Base-by-base conservation (phyloP, 2,113 vertebrate species). In the Indri indri region DNA sequence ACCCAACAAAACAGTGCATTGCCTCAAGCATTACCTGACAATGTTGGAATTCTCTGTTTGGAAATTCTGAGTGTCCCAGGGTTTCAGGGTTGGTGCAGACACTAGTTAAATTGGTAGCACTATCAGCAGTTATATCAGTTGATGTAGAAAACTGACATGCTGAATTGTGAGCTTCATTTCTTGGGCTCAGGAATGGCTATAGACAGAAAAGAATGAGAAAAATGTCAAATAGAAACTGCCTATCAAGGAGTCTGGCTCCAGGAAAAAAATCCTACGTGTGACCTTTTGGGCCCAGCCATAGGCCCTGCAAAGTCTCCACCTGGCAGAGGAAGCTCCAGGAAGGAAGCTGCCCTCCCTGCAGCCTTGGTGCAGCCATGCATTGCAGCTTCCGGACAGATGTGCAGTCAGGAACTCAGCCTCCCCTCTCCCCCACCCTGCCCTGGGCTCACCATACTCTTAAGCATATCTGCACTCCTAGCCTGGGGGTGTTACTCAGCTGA, bases 21-120 rank as follows among this genome's bases (percentile, higher is more conserved):
- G 30, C 13, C 32, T 61, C 68, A 91, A 27, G 63, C 37, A 63
- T 91, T 92, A 98, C 93, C 95, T 92, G 84, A 50, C 45, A 63
- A 54, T 22, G 70, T 1, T 25, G 84, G 25, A 52, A 84, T 95
- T 95, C 93, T 84, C 81, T 65, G 27, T 76, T 79, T 70, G 57
- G 91, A 83, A 80, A 84, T 70, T 70, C 85, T 30, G 80, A 76
- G 30, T 45, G 50, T 65, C 40, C 94, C 27, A 22, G 57, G 8
- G 63, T 70, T 16, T 6, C 81, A 65, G 68, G 17, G 30, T 54
- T 45, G 18, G 88, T 74, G 30, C 57, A 94, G 74, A 90, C 57
- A 65, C 14, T 57, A 83, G 59, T 80, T 90, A 96, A 80, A 65
- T 14, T 37, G 5, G 37, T 66, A 83, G 30, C 81, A 74, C 4